Evolutionary conservation across 2,888 invertebrate genomes (phyloP), one percentile per base, ranked within the genome.

Genomic region (Oligia strigilis): DNA sequence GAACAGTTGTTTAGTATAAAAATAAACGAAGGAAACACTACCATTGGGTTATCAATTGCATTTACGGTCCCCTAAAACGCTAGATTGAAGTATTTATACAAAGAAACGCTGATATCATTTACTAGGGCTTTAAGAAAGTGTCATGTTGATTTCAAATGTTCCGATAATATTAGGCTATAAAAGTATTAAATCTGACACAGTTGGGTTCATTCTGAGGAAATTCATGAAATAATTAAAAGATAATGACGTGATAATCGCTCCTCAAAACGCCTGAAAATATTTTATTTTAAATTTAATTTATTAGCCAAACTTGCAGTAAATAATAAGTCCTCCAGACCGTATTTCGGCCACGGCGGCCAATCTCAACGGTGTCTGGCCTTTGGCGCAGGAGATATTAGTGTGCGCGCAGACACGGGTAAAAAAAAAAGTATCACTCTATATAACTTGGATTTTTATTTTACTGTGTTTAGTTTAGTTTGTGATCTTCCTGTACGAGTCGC

Each of bases 91-190:
- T 80, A 83, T 76, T 86, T 75, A 77, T 85, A 72, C 77, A 83
- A 87, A 87, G 83, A 85, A 85, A 72, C 52, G 75, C 77, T 81
- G 83, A 85, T 82, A 85, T 87, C 80, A 83, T 81, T 77, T 60
- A 19, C 71, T 65, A 36, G 60, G 46, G 19, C 36, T 82, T 58
- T 88, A 88, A 87, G 85, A 80, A 81, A 83, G 80, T 82, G 36
- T 83, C 73, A 58, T 77, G 80, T 87, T 46, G 17, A 3, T 19
- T 23, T 60, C 29, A 73, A 87, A 82, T 79, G 83, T 80, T 58
- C 58, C 4, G 77, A 83, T 83, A 88, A 88, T 71, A 69, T 66
- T 46, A 55, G 40, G n/a, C 60, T 65, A 49, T 40, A n/a, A 81
- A 72, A 19, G 17, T 65, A 19, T 60, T 49, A 60, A 72, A 60